These are phyloP conservation scores for Amblyopsis hoosieri DNA, from an alignment of 2,797 vertebrate species.

Conservation along the genomic window DNA sequence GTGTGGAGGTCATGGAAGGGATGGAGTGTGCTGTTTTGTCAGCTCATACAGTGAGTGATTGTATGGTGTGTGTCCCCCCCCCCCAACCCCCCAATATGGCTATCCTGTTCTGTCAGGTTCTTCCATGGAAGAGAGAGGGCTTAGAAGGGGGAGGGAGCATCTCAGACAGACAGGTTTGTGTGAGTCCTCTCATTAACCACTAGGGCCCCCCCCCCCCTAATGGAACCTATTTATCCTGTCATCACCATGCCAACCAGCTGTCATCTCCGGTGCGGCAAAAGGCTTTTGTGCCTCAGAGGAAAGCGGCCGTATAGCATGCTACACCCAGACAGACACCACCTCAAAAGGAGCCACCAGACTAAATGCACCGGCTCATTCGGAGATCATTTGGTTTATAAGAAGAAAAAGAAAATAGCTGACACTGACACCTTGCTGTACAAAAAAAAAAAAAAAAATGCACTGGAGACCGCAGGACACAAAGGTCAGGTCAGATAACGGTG, in stretches of 20 bases:
- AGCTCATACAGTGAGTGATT: conserved; percentile 62
- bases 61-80: conserved; percentile 44
- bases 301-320: conserved; percentile 50
- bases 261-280: conserved; percentile 52
- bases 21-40: conserved; percentile 74
- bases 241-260: conserved; percentile 76
- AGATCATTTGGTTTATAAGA: conserved; percentile 40
- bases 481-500: conserved; percentile 63
- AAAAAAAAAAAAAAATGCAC: conserved; percentile 50
- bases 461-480: conserved; percentile 64
- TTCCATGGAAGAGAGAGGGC: conserved; percentile 34
- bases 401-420: conserved; percentile 7
- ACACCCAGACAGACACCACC: conserved; percentile 52
- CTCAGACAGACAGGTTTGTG: conserved; percentile 61
- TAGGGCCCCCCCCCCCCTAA: conserved; percentile 45
- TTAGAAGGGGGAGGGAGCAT: conserved; percentile 30
- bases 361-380: conserved; percentile 53
- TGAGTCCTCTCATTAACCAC: conserved; percentile 67
- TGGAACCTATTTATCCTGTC: conserved; percentile 78
- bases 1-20: conserved; percentile 7
- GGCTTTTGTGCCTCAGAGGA: conserved; percentile 58
- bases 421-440: conserved; percentile 58
- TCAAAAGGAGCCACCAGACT: conserved; percentile 57
- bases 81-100: conserved; percentile 58
- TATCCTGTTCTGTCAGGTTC: conserved; percentile 70